Percentiles rank a stretch among this genome's conserved stretches.
These are phyloP conservation scores for Mycalesis mineus DNA, from an alignment of 2,888 invertebrate species.

Conservation along the genomic window DNA sequence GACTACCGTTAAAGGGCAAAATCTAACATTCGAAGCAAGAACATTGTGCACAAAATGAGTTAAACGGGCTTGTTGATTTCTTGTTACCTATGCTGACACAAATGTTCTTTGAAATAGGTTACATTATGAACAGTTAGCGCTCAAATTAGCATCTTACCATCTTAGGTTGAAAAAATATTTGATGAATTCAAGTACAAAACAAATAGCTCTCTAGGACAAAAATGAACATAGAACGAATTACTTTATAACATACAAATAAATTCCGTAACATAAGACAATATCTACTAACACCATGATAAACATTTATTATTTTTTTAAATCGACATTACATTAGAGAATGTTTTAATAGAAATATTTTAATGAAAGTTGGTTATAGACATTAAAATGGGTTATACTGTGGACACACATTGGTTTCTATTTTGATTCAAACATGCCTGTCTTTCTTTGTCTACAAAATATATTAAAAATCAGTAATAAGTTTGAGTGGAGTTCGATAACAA, in stretches of 20 bases:
- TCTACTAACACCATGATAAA: neutral
- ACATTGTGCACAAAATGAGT: no score
- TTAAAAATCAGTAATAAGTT: no score
- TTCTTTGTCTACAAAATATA: no score
- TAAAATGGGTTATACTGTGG: conserved; percentile 15
- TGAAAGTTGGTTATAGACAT: conserved; percentile 15
- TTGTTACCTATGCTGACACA: no score
- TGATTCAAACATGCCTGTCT: neutral
- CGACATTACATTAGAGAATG: conserved; percentile 1
- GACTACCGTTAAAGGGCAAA: no score
- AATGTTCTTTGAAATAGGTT: no score
- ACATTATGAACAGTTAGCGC: no score
- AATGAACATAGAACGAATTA: neutral
- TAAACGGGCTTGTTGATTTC: no score
- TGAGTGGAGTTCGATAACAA: no score
- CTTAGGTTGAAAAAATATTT: neutral
- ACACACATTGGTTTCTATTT: conserved; percentile 21
- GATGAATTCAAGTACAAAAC: neutral
- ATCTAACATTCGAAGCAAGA: no score
- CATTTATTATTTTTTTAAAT: neutral
- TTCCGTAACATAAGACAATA: neutral
- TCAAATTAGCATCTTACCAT: neutral
- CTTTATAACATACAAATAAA: neutral
- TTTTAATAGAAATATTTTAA: conserved; percentile 1
- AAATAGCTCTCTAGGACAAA: neutral